Base-by-base conservation (phyloP, 2,797 vertebrate species). In the Rhynchotus rufescens region DNA sequence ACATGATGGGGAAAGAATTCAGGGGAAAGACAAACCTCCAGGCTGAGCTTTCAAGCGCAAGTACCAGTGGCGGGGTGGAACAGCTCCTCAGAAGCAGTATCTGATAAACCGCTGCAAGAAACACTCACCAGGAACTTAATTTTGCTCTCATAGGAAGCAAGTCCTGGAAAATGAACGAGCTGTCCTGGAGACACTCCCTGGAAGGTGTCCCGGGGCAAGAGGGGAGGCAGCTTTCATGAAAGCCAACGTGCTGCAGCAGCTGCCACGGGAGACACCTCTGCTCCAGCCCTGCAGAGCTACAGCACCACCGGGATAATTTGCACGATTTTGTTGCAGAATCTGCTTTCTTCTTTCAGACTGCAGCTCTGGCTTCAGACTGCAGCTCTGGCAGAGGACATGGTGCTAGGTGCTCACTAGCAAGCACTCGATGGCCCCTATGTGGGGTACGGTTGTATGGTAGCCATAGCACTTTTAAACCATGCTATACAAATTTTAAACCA, bases 391-490 rank as follows among this genome's bases (percentile, higher is more conserved):
- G 80, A 34, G 61, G 26, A 30, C 49, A 2, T 59, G n/a, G 77
- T 4, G 3, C 34, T 19, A 5, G 2, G 30, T 1, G 5, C 36
- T 30, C 66, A 32, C 40, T 56, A 64, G 69, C 61, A 12, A 57
- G 77, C 52, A 51, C 68, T 7, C 10, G 1, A 22, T 2, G 77
- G 78, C 47, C 71, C 6, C 0, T 1, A 2, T 16, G 5, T 52
- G 84, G 73, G 86, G 65, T 51, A 30, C 4, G 34, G 79, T 23
- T 49, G 12, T 49, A 49, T 7, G 47, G 80, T 6, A 89, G 56
- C 47, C 74, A 64, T 0, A 73, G 68, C 52, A 67, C n/a, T 90
- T 74, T 71, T 17, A 64, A 80, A 67, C 3, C 9, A 73, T 14
- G 34, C 68, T 80, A 80, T 59, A 65, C 0, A 0, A 42, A 22